Evolutionary conservation across 2,888 invertebrate species (phyloP).

Genomic region (Chrysodeixis includens): DNA sequence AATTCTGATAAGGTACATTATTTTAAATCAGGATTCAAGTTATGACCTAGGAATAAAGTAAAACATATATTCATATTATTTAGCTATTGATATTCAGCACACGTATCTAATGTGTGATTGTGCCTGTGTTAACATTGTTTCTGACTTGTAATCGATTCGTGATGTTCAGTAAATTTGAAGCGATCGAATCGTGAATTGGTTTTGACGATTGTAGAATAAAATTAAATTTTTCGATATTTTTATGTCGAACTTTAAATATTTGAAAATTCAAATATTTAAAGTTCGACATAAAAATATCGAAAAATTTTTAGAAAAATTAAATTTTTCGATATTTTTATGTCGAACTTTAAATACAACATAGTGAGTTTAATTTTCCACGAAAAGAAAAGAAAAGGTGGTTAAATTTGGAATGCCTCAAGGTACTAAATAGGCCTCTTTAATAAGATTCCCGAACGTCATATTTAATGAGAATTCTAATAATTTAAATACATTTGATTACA

Average conservation of each 20-base stretch:
- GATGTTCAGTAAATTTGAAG: not conserved
- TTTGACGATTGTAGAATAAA: not conserved
- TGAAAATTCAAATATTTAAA: not conserved
- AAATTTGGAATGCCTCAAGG: not conserved
- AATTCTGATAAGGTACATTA: slow-evolving; percentile 13
- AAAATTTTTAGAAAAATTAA: too few species aligned
- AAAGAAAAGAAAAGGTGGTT: too few species aligned
- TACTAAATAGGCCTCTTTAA: not conserved
- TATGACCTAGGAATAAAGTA: slow-evolving; percentile 41
- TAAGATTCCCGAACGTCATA: not conserved
- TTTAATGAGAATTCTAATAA: not conserved
- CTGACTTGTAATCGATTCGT: not conserved
- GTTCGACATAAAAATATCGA: too few species aligned
- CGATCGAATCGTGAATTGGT: not conserved
- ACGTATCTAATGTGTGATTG: slow-evolving; percentile 24
- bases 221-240: not conserved
- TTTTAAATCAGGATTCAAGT: slow-evolving; percentile 27
- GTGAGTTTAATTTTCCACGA: too few species aligned
- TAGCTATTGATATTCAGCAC: slow-evolving; percentile 33
- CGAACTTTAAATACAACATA: too few species aligned
- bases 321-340: too few species aligned
- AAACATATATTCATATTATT: slow-evolving; percentile 27
- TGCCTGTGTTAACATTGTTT: slow-evolving; percentile 8
- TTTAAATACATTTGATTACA: not conserved
- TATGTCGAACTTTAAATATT: not conserved